phyloP scores from a whole-genome alignment of 2,113 vertebrate species.

The Orthonyx spaldingii region DNA sequence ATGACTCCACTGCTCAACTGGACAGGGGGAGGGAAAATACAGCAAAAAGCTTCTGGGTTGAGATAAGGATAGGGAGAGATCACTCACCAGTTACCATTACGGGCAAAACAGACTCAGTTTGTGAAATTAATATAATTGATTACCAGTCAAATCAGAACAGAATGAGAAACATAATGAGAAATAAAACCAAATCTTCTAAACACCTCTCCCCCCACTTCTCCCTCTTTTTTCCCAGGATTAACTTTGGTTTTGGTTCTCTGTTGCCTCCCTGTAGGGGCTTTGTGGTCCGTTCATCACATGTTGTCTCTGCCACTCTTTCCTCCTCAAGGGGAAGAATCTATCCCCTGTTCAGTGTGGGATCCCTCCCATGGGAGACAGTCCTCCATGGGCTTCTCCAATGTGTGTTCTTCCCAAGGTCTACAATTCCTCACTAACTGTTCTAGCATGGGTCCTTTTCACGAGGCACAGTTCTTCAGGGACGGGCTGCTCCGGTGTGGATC shows the following conservation, averaged over 20 bases:
- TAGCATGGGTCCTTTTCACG: fast-evolving
- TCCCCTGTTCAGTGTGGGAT: background rate
- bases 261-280: background rate
- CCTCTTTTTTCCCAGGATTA: background rate
- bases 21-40: background rate
- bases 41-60: background rate
- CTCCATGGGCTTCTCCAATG: background rate
- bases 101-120: background rate
- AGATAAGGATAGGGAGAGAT: background rate
- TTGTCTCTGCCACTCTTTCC: background rate
- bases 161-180: no score
- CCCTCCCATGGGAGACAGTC: background rate
- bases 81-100: background rate
- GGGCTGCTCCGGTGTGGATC: fast-evolving
- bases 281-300: background rate
- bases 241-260: background rate
- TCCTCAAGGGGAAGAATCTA: background rate
- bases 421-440: background rate
- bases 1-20: background rate
- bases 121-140: background rate
- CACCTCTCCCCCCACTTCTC: background rate
- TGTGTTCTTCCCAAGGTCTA: background rate
- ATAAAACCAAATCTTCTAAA: background rate
- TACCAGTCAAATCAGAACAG: background rate
- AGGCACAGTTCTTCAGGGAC: fast-evolving